Base-by-base conservation (phyloP, 2,888 invertebrate genomes). In the Melanostoma mellinum region DNA sequence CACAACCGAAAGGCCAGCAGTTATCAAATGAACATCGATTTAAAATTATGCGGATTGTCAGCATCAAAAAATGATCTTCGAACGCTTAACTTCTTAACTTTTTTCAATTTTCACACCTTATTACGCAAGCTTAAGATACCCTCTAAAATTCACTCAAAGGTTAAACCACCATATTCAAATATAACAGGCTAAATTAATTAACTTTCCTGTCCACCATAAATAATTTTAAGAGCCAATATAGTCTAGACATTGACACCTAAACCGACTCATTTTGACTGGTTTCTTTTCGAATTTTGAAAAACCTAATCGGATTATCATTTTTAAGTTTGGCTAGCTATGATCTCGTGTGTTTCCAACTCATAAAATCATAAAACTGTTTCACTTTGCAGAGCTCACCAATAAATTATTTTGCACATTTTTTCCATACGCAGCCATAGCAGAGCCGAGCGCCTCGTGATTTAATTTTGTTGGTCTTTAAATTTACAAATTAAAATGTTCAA, bases 301-400 rank as follows among this genome's bases (percentile, higher is more conserved):
- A 36, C 8, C 8, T 61, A 48, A 61, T 61, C 36, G 61, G 61
- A 61, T 61, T 48, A 61, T 9, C 0, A 36, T 48, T 36, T 36
- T 36, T 4, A 48, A 61, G 30, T 48, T 20, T 33, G 6, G 6
- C 44, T 30, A 2, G 10, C 42, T 6, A 42, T 20, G 9, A 6
- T 61, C 8, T 8, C 46, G 42, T 9, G 35, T 61, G 20, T n/a
- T 48, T 48, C 3, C 6, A 61, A 48, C 20, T 4, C 20, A n/a
- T 35, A 35, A 60, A 60, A 46, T 46, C 46, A 61, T 61, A 61
- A 61, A 60, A 61, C 36, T 48, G 48, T 36, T 20, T 30, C 46
- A 61, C 48, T 61, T 61, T 61, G 44, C 60, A 40, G 35, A 61
- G 35, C 8, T 6, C 8, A 61, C 3, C 35, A 20, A 4, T 38